Conservation (phyloP, 2,797 vertebrate genomes). For the Psittacula echo region DNA sequence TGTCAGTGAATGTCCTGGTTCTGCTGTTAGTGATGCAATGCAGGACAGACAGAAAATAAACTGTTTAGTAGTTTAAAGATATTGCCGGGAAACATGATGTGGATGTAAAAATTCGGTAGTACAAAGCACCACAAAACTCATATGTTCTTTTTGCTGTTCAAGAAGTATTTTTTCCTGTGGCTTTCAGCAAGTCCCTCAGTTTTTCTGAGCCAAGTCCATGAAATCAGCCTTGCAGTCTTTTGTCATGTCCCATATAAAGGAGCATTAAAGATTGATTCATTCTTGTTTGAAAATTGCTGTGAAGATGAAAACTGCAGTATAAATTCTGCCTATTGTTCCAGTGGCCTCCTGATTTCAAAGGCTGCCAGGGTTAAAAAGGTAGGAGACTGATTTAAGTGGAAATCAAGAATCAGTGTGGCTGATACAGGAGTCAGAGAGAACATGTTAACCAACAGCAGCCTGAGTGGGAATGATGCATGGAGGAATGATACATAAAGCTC, state of each 20-base stretch:
- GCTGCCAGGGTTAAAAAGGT: constrained; percentile 10
- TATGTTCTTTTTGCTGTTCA: neutral
- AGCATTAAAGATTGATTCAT: constrained; percentile 43
- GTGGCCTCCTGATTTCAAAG: constrained; percentile 48
- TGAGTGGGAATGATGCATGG: neutral
- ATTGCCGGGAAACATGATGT: neutral
- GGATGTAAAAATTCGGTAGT: neutral
- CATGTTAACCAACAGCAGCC: neutral
- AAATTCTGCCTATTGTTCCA: constrained; percentile 56
- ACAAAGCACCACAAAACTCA: neutral
- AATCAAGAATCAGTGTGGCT: constrained; percentile 21
- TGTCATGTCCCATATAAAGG: neutral
- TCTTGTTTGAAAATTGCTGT: constrained; percentile 51
- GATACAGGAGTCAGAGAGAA: constrained; percentile 16
- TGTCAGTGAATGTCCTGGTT: neutral
- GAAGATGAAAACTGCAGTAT: constrained; percentile 29
- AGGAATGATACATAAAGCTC: neutral
- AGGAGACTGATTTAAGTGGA: constrained; percentile 43
- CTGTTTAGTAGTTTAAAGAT: neutral
- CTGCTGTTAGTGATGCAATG: neutral
- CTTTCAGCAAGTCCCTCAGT: constrained; percentile 15
- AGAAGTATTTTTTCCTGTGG: neutral
- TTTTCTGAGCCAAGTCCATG: neutral
- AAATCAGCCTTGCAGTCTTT: constrained; percentile 18
- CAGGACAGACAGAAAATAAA: neutral